Percentiles rank a stretch among this genome's conserved stretches.
phyloP scores from a whole-genome alignment of 2,888 invertebrate species.

The Macaria notata region DNA sequence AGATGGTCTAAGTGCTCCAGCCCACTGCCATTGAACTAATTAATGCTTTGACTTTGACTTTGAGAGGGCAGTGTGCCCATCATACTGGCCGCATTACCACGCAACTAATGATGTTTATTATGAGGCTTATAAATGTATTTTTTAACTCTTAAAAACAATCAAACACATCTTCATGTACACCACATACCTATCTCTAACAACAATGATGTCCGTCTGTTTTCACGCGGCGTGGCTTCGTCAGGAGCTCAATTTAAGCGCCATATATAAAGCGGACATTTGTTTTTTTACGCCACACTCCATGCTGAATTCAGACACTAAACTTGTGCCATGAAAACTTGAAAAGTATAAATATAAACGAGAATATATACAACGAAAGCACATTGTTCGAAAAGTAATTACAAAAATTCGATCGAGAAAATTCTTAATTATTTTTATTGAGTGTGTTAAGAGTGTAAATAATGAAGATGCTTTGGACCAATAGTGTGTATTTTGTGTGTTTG shows the following conservation, averaged over 20 bases:
- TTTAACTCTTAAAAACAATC: no score
- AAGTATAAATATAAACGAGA: constrained; percentile 23
- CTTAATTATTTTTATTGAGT: not conserved
- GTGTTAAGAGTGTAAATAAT: constrained; percentile 9
- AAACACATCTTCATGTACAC: constrained; percentile 31
- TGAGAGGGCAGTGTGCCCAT: no score
- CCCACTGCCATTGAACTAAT: no score
- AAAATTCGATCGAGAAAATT: not conserved
- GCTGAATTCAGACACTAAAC: constrained; percentile 47
- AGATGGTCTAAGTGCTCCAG: no score
- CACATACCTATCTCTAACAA: constrained; percentile 58
- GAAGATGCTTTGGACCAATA: constrained; percentile 64
- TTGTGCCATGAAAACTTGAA: constrained; percentile 46
- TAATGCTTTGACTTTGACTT: no score
- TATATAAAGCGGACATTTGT: constrained; percentile 71
- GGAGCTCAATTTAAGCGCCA: constrained; percentile 71
- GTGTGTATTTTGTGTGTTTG: constrained; percentile 64
- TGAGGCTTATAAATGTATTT: no score
- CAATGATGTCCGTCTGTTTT: constrained; percentile 80
- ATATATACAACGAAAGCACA: constrained; percentile 7
- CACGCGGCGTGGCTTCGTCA: constrained; percentile 67
- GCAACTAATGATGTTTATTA: no score
- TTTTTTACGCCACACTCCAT: constrained; percentile 71
- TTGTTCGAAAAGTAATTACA: constrained; percentile 20
- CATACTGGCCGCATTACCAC: no score